Percentiles rank a stretch among this genome's conserved stretches.
phyloP scores from a whole-genome alignment of 2,888 invertebrate genomes.

The Tenthredo amoena region DNA sequence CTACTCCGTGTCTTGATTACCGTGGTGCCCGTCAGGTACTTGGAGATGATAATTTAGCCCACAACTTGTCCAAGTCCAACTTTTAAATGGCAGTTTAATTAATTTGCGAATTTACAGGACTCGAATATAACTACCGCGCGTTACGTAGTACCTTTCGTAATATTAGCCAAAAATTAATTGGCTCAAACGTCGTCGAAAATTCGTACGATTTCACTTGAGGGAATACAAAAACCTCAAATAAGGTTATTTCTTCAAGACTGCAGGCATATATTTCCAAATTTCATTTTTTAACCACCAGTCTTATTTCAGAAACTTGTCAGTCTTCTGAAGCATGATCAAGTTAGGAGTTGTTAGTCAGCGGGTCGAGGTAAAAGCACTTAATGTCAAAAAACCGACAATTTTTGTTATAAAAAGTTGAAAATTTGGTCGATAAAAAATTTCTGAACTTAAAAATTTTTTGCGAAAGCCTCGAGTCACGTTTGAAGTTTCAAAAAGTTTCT shows the following conservation, averaged over 20 bases:
- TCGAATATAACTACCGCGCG: neutral
- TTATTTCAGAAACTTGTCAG: neutral
- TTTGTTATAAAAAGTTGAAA: no score
- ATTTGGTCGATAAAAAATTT: neutral
- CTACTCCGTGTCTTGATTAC: neutral
- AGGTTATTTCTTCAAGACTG: neutral
- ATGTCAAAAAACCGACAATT: neutral
- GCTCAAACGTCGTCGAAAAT: neutral
- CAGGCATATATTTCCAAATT: neutral
- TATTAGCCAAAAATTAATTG: neutral
- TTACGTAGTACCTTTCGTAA: neutral
- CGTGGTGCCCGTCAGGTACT: neutral
- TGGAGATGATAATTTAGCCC: conserved; percentile 17
- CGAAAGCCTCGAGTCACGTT: neutral
- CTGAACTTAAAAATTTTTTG: neutral
- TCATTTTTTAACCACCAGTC: neutral
- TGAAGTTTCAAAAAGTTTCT: neutral
- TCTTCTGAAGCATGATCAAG: neutral
- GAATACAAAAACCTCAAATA: neutral
- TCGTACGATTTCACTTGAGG: neutral
- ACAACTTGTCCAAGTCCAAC: neutral
- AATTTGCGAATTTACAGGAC: conserved; percentile 8
- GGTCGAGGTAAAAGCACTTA: neutral
- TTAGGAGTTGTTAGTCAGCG: no score
- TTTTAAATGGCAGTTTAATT: conserved; percentile 18